Conservation (phyloP, 2,113 vertebrate genomes). For the Nansenia antarctica region DNA sequence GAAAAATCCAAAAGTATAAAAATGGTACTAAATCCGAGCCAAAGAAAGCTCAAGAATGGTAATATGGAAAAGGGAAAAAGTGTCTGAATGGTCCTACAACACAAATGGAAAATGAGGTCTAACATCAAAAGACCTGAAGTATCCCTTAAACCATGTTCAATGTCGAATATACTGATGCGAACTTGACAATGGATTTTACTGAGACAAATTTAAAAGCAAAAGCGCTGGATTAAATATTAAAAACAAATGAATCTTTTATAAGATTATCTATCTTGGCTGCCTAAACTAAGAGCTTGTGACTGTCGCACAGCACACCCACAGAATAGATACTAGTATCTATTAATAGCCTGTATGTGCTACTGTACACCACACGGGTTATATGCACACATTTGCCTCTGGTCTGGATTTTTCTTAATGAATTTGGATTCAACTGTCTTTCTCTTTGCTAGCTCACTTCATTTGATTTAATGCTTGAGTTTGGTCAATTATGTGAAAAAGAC, state of each 20-base stretch:
- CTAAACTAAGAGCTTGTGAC: background rate
- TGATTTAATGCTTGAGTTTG: background rate
- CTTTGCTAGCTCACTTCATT: background rate
- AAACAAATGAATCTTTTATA: conserved; percentile 63
- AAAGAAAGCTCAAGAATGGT: too few relatives aligned
- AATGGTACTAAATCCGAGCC: too few relatives aligned
- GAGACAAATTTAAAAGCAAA: conserved; percentile 46
- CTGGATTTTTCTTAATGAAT: background rate
- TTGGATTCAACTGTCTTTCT: background rate
- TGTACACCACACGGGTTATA: background rate
- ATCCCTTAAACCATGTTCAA: too few relatives aligned
- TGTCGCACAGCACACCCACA: background rate
- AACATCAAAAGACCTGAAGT: too few relatives aligned
- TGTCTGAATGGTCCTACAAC: too few relatives aligned
- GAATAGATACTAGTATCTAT: background rate
- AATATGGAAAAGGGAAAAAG: too few relatives aligned
- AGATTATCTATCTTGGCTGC: conserved; percentile 50
- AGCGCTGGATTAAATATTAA: conserved; percentile 65
- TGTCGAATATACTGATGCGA: background rate
- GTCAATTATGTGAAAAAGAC: background rate
- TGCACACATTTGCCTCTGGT: background rate
- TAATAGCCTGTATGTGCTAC: background rate
- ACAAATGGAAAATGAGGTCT: too few relatives aligned
- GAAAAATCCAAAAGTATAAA: too few relatives aligned
- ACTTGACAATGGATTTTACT: conserved; percentile 28